phyloP scores from a whole-genome alignment of 2,797 vertebrate genomes.

The Chaetodon trifasciatus region DNA sequence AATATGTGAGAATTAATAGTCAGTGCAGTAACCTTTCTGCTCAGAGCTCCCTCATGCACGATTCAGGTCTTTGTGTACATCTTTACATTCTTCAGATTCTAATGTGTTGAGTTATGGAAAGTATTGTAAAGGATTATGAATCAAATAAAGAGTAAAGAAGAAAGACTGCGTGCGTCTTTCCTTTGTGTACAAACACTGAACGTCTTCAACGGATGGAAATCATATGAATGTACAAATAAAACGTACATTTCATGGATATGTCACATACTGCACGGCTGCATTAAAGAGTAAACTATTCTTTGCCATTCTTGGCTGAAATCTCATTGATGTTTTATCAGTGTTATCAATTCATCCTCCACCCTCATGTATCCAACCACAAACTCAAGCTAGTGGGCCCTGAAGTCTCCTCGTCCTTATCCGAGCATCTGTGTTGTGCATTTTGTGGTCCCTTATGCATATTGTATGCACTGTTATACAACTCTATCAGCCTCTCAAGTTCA shows the following conservation, averaged over 20 bases:
- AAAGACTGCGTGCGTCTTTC: not conserved
- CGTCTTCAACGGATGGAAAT: not conserved
- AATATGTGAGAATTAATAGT: not conserved
- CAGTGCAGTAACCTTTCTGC: not conserved
- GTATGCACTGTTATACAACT: constrained; percentile 42
- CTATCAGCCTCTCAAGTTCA: constrained; percentile 59
- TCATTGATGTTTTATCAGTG: not conserved
- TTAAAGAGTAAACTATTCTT: not conserved
- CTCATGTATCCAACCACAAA: constrained; percentile 10
- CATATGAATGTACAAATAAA: not conserved
- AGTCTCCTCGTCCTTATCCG: constrained; percentile 29
- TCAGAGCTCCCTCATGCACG: not conserved
- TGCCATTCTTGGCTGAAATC: not conserved
- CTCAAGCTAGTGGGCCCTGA: constrained; percentile 5
- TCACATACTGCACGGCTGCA: not conserved
- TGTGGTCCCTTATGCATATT: constrained; percentile 49
- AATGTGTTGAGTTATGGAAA: not conserved
- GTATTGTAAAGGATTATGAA: too few relatives aligned
- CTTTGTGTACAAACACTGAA: not conserved
- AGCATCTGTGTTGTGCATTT: constrained; percentile 46
- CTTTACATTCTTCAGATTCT: not conserved
- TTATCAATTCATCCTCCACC: constrained; percentile 22
- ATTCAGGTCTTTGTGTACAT: not conserved
- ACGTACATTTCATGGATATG: not conserved
- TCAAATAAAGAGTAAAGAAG: not conserved